Conservation (phyloP, 2,888 invertebrate species). For the Alloscopus bannaensis region DNA sequence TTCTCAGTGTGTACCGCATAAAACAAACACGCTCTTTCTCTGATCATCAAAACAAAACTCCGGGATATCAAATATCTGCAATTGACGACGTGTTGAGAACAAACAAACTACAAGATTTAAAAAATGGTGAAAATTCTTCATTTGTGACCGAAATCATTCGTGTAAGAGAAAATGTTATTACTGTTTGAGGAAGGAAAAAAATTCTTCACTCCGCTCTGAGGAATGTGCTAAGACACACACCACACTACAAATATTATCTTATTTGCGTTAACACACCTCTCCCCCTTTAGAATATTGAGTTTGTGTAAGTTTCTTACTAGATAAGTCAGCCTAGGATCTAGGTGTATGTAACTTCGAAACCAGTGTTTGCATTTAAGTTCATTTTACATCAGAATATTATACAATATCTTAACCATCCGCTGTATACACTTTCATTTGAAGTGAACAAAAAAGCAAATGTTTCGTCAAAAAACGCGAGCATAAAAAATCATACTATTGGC, state of each 20-base stretch:
- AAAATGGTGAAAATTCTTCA: conserved; percentile 10
- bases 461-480: neutral
- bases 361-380: conserved; percentile 57
- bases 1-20: no score
- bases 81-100: no score
- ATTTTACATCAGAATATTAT: conserved; percentile 32
- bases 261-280: conserved; percentile 21
- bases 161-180: no score
- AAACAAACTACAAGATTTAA: no score
- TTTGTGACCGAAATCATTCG: no score
- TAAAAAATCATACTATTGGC: neutral
- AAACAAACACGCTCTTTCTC: no score
- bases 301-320: conserved; percentile 42
- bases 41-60: no score
- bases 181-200: conserved; percentile 9
- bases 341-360: conserved; percentile 46
- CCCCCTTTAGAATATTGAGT: conserved; percentile 37
- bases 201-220: conserved; percentile 17
- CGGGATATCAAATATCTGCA: no score
- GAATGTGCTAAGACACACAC: conserved; percentile 19
- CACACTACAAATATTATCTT: conserved; percentile 20
- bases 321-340: conserved; percentile 45
- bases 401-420: neutral
- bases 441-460: neutral
- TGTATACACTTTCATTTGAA: neutral